Conservation (phyloP, 2,888 invertebrate species). For the Melitaea athalia region DNA sequence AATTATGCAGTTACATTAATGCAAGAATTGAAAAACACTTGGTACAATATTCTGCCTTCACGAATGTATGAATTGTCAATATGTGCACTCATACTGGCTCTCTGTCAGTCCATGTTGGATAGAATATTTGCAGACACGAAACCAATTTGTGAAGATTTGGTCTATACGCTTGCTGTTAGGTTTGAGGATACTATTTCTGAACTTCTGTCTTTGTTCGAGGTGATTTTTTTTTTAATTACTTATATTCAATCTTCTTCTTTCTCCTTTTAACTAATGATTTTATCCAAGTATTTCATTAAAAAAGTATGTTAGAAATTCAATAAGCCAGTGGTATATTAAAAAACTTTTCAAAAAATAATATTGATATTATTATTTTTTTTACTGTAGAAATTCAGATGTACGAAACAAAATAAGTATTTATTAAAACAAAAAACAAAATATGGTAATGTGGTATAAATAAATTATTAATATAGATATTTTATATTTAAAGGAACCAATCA, state of each 20-base stretch:
- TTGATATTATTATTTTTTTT: too few species aligned
- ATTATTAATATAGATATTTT: background rate
- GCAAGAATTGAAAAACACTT: slow-evolving; percentile 58
- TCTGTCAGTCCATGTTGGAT: slow-evolving; percentile 63
- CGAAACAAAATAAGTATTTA: too few species aligned
- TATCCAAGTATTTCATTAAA: background rate
- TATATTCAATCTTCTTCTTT: background rate
- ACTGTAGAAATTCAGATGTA: too few species aligned
- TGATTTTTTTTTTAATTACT: slow-evolving; percentile 41
- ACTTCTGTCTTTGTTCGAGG: slow-evolving; percentile 63
- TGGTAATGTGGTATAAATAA: background rate
- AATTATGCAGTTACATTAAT: slow-evolving; percentile 60
- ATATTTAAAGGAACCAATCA: slow-evolving; percentile 56
- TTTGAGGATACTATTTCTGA: slow-evolving; percentile 57
- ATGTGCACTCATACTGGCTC: slow-evolving; percentile 57
- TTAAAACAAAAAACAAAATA: too few species aligned
- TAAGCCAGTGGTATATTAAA: too few species aligned
- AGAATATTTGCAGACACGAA: slow-evolving; percentile 58
- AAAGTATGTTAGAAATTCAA: too few species aligned
- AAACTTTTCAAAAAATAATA: too few species aligned
- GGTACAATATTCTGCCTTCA: slow-evolving; percentile 61
- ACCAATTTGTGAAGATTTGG: slow-evolving; percentile 63
- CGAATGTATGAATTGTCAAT: slow-evolving; percentile 69
- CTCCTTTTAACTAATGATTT: background rate
- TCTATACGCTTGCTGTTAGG: slow-evolving; percentile 61